A percentile compares a stretch with the other conserved stretches of the same genome.
Evolutionary conservation across 2,113 vertebrate genomes (phyloP).

Genomic region (Falco punctatus): DNA sequence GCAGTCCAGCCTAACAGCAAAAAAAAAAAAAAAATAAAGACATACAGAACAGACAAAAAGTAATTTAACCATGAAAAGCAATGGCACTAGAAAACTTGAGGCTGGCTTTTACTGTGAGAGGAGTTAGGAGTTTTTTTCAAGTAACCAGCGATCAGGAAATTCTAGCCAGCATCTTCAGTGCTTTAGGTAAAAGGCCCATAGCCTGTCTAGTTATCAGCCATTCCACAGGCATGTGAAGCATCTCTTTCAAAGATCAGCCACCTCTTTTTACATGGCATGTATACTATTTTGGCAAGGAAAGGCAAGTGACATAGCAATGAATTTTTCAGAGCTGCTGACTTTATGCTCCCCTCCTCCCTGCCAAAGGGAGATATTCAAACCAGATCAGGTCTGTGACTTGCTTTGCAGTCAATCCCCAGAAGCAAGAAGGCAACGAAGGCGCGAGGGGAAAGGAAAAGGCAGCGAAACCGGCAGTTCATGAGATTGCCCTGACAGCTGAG

Average conservation of each 20-base stretch:
- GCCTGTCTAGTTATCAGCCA: not conserved
- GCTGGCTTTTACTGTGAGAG: not conserved
- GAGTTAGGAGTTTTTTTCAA: not conserved
- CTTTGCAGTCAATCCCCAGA: slow-evolving; percentile 1
- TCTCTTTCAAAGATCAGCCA: not conserved
- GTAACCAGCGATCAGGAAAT: not conserved
- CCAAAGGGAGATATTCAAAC: not conserved
- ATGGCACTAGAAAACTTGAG: not conserved
- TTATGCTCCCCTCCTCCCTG: not conserved
- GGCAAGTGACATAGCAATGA: not conserved
- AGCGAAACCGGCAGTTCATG: not conserved
- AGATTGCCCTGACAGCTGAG: slow-evolving; percentile 15
- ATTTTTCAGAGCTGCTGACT: not conserved
- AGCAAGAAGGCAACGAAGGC: not conserved
- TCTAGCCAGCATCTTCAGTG: not conserved
- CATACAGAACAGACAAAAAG: not conserved
- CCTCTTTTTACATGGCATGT: not conserved
- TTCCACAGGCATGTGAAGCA: not conserved
- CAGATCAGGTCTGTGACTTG: not conserved
- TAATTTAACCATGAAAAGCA: not conserved
- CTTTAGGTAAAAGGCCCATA: not conserved
- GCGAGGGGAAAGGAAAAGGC: not conserved
- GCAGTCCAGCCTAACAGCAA: not conserved
- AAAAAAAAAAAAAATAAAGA: not conserved
- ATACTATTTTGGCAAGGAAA: not conserved